Evolutionary conservation across 2,113 vertebrate species (phyloP), one percentile per base, ranked within the genome.

Genomic region (Poecile atricapillus): DNA sequence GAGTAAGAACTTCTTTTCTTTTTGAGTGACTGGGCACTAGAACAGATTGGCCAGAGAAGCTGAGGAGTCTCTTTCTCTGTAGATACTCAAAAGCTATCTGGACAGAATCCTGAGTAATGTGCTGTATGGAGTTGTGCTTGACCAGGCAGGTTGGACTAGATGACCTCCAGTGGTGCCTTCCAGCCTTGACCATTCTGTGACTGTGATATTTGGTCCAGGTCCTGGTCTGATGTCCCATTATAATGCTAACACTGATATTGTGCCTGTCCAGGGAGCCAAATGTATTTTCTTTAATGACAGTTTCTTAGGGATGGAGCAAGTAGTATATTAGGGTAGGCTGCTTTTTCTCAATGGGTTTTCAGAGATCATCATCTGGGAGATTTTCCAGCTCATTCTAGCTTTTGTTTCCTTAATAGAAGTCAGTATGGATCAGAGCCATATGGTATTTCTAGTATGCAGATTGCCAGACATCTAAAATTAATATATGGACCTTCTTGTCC

Each of bases 341-440:
- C 17, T 85, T 82, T 95, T 89, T 87, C 74, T 96, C 65, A 83
- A 74, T 85, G 78, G 75, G 39, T 91, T 55, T 86, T 83, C 75
- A 75, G 75, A 83, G 30, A 87, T 18, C 30, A 88, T 73, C 46
- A 93, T 53, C 63, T 94, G 75, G 74, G 93, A 97, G 87, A 94
- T 33, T 37, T 96, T 95, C 68, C 90, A 96, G 87, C 77, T 93
- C 60, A n/a, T 93, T 91, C 69, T 76, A 87, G 49, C 62, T 94
- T 89, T 92, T 93, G 50, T 91, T 95, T 93, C 78, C 65, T 87
- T 95, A 71, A 43, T 60, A 94, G 64, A 95, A 95, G 81, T 53
- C 91, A 71, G 30, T 76, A 65, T 94, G 83, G 89, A 91, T 89
- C 47, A 64, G 39, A 87, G 73, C 73, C 83, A 93, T 56, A 81